A percentile compares a stretch with the other conserved stretches of the same genome.
phyloP scores from a whole-genome alignment of 2,797 vertebrate genomes.

The Hemibagrus guttatus region DNA sequence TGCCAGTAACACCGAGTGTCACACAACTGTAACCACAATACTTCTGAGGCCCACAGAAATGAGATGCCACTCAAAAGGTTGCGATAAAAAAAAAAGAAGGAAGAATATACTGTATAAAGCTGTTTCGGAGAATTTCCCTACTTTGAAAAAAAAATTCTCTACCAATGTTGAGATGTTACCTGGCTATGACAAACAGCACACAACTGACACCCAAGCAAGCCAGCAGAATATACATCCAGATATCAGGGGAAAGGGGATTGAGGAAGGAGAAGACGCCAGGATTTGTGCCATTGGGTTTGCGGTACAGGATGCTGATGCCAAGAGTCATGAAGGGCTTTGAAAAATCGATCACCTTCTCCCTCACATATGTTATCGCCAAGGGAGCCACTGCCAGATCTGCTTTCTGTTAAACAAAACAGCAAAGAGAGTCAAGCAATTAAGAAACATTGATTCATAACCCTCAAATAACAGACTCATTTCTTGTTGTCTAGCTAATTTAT shows the following conservation, averaged over 20 bases:
- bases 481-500: not conserved
- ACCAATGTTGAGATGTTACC: slow-evolving; percentile 82
- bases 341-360: slow-evolving; percentile 91
- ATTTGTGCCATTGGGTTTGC: slow-evolving; percentile 79
- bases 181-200: slow-evolving; percentile 89
- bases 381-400: slow-evolving; percentile 91
- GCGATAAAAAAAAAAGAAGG: slow-evolving; percentile 55
- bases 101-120: not conserved
- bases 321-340: slow-evolving; percentile 92
- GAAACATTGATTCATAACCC: not conserved
- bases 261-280: slow-evolving; percentile 71
- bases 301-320: slow-evolving; percentile 92
- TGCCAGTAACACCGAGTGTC: slow-evolving; percentile 87
- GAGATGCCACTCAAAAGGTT: slow-evolving; percentile 49
- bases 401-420: slow-evolving; percentile 81
- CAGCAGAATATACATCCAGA: slow-evolving; percentile 99
- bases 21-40: slow-evolving; percentile 68
- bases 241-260: slow-evolving; percentile 93
- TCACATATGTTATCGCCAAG: slow-evolving; percentile 84
- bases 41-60: slow-evolving; percentile 52
- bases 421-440: slow-evolving; percentile 6
- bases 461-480: not conserved
- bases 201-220: slow-evolving; percentile 99
- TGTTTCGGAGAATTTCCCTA: not conserved
- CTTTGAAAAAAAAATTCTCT: not conserved